Conservation (phyloP, 2,113 vertebrate genomes). For the Trogon surrucura region DNA sequence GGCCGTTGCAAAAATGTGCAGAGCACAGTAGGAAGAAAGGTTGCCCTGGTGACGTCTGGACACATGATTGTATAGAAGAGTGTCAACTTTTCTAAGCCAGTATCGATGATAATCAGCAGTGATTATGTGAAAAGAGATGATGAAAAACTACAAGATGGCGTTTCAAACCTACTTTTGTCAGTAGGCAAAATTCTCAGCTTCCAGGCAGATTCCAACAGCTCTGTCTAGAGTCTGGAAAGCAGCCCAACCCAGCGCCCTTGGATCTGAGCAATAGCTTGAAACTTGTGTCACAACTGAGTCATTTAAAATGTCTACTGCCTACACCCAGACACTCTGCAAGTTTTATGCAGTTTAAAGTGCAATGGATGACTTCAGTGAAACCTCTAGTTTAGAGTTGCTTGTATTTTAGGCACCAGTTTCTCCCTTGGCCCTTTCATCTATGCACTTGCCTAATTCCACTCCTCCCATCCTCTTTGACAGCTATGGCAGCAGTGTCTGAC, state of each 20-base stretch:
- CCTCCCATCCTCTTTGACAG: neutral
- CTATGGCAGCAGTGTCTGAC: neutral
- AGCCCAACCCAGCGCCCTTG: neutral
- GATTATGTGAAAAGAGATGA: conserved; percentile 11
- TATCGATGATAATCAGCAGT: neutral
- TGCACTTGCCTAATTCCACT: neutral
- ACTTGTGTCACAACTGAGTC: neutral
- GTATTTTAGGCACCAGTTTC: neutral
- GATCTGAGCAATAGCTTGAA: neutral
- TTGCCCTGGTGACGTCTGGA: neutral
- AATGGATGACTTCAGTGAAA: neutral
- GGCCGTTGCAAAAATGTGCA: neutral
- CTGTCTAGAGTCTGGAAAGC: neutral
- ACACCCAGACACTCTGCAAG: neutral
- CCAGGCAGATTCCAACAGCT: neutral
- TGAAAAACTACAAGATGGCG: conserved; percentile 7
- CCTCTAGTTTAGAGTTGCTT: neutral
- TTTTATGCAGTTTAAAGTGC: neutral
- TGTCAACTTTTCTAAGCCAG: neutral
- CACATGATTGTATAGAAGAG: neutral
- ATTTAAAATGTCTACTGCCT: neutral
- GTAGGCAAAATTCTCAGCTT: neutral
- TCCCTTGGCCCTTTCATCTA: neutral
- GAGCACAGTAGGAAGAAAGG: neutral
- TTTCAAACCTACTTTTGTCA: conserved; percentile 23